phyloP scores from a whole-genome alignment of 2,113 vertebrate species.

The Ochotona princeps region DNA sequence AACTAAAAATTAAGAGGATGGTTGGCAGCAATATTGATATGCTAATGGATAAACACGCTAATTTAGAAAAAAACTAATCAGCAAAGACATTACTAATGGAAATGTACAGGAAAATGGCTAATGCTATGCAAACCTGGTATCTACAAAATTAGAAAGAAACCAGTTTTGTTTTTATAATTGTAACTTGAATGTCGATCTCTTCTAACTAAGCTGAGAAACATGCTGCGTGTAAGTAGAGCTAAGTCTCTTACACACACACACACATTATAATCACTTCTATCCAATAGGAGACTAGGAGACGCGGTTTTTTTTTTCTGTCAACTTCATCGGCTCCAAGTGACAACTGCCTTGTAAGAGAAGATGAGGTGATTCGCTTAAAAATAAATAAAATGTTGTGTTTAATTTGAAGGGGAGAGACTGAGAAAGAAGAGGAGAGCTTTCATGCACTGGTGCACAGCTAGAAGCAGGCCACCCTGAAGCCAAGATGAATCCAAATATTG shows the following conservation, averaged over 20 bases:
- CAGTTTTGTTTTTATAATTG: slow-evolving; percentile 86
- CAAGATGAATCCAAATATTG: too few species aligned
- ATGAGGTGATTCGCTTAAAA: too few species aligned
- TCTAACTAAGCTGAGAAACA: slow-evolving; percentile 72
- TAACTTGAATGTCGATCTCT: slow-evolving; percentile 81
- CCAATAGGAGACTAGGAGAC: not conserved
- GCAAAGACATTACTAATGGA: slow-evolving; percentile 91
- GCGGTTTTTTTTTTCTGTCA: not conserved
- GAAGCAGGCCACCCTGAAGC: too few species aligned
- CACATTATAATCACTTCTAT: not conserved
- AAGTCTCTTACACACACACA: not conserved
- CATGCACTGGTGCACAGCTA: too few species aligned
- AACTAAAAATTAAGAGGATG: slow-evolving; percentile 91
- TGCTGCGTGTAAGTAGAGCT: slow-evolving; percentile 20
- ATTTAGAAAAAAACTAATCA: slow-evolving; percentile 92
- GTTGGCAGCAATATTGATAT: slow-evolving; percentile 92
- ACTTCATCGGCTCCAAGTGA: not conserved
- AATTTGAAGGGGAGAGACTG: too few species aligned
- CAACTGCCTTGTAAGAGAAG: not conserved
- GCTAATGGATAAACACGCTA: slow-evolving; percentile 92
- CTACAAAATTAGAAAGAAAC: slow-evolving; percentile 86
- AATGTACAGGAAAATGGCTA: slow-evolving; percentile 91
- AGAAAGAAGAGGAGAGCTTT: too few species aligned
- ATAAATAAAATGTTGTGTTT: too few species aligned
- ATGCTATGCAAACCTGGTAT: slow-evolving; percentile 88